Base-by-base conservation (phyloP, 2,113 vertebrate species). In the Dipodomys ordii region DNA sequence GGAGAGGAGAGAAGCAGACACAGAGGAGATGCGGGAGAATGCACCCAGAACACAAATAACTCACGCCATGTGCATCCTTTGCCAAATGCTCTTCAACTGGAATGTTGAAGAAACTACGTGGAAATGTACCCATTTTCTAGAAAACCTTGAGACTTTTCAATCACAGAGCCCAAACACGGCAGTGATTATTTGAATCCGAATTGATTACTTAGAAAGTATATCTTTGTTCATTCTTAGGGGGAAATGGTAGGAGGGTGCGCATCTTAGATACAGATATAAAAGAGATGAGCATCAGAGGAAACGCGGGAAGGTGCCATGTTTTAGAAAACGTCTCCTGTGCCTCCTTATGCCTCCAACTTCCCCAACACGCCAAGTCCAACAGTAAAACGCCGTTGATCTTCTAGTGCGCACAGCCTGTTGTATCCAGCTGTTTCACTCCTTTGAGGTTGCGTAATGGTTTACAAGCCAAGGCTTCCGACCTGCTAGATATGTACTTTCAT, bases 21-120 rank as follows among this genome's bases (percentile, higher is more conserved):
- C 0, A 12, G 25, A 49, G 15, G 1, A 1, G 2, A 13, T n/a
- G 67, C 27, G 5, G 69, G 9, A 32, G 62, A 2, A 20, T 62
- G n/a, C 79, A 44, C 0, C 2, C 35, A 68, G 44, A 11, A 23
- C 64, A 30, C 67, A 44, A 53, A 16, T 65, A 62, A 83, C 72
- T 80, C 32, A 81, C 13, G 4, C 16, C 1, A 4, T 68, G 62
- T 53, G 62, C 32, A 6, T 15, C 35, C 1, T 22, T 81, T 30
- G 28, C 20, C 35, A 12, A 15, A 7, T 68, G 8, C 3, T 67
- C 46, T 83, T 90, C 11, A 22, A 20, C 22, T 2, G 9, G 25
- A 27, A 23, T 32, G 84, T 72, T 39, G 39, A 39, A 39, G 39
- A 39, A 39, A 39, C 39, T 39, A 39, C 39, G 39, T 39, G 39